phyloP scores from a whole-genome alignment of 1,140 invertebrate species.

The Potamilus streckersoni region DNA sequence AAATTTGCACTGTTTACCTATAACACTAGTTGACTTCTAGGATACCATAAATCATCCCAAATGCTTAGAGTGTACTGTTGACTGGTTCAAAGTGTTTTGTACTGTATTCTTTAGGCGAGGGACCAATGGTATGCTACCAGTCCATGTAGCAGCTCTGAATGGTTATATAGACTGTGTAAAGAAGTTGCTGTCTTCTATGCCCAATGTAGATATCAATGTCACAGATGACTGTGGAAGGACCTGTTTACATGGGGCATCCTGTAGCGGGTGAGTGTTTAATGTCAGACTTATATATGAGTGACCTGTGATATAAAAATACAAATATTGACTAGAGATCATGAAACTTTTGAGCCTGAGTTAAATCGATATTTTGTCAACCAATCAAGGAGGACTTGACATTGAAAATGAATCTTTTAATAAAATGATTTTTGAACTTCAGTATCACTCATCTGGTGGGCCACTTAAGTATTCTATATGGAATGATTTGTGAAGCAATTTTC shows the following conservation, averaged over 20 bases:
- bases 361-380: background rate
- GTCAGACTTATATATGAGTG: background rate
- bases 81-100: background rate
- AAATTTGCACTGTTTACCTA: too few species aligned
- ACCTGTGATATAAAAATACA: too few species aligned
- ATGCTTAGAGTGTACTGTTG: too few species aligned
- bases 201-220: conserved; percentile 68
- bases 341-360: too few species aligned
- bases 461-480: too few species aligned
- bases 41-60: too few species aligned
- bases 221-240: conserved; percentile 72
- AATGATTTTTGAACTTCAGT: too few species aligned
- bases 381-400: too few species aligned
- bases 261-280: conserved; percentile 70
- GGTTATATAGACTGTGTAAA: conserved; percentile 72
- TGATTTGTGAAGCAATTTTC: too few species aligned
- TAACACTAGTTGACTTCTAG: too few species aligned
- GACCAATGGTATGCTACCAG: conserved; percentile 70
- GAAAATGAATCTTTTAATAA: too few species aligned
- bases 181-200: conserved; percentile 69
- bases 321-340: background rate
- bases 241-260: conserved; percentile 73
- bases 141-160: conserved; percentile 76
- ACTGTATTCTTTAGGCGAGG: conserved; percentile 55
- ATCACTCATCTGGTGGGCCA: too few species aligned